Evolutionary conservation across 2,888 invertebrate species (phyloP), one percentile per base, ranked within the genome.

Genomic region (Ophion slaviceki): DNA sequence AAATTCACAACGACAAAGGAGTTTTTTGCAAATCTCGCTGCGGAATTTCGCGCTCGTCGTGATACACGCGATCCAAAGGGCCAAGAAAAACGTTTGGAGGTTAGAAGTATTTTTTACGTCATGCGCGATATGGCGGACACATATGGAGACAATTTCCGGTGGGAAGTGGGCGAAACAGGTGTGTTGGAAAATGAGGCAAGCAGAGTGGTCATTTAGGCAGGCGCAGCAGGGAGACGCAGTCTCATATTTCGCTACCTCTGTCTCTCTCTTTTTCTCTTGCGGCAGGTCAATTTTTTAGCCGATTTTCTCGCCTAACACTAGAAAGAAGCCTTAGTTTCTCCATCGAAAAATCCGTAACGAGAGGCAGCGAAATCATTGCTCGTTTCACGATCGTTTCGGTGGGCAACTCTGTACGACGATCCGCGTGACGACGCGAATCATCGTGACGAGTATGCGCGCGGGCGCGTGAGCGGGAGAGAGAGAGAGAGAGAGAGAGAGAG

Each of bases 391-490:
- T 82, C 72, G 82, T 77, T 80, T 72, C 45, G 67, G 76, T 71
- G 76, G 62, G 79, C 77, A 78, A 85, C 79, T 79, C 74, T 74
- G 70, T 74, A 80, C 80, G 64, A 77, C 83, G 81, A 84, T 75
- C 68, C 84, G 80, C 84, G 84, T 82, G 80, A 80, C 84, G 76
- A 82, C 86, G 85, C 83, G 84, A 86, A 86, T 84, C 81, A 74
- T 80, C 86, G 83, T 74, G 86, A 80, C 82, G 77, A 20, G 77
- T 53, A 68, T 75, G 62, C 68, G 74, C 24, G 53, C 17, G 66
- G n/a, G n/a, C n/a, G n/a, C n/a, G n/a, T n/a, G n/a, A n/a, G n/a
- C n/a, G n/a, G n/a, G n/a, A n/a, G n/a, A n/a, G n/a, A n/a, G n/a
- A n/a, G n/a, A n/a, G n/a, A n/a, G n/a, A n/a, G n/a, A n/a, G n/a